Base-by-base conservation (phyloP, 2,113 vertebrate genomes). In the Promerops cafer region DNA sequence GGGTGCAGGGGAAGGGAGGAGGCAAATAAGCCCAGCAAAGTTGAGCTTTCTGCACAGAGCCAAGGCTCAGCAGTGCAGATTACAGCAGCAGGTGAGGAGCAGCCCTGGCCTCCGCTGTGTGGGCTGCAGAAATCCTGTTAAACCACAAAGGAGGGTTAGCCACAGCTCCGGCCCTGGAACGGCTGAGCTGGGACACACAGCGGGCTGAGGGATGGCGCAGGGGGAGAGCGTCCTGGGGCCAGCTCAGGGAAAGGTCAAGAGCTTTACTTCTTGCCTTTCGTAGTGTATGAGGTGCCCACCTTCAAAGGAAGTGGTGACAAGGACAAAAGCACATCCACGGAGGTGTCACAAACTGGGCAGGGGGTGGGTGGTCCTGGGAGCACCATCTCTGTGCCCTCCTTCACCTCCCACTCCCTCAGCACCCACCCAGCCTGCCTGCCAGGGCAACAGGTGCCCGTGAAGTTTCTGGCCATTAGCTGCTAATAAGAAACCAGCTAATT, bases 21-120 rank as follows among this genome's bases (percentile, higher is more conserved):
- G 88, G 93, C 64, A 44, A 96, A 94, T 35, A 89, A 89, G 96
- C 97, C 80, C 52, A 94, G 95, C 44, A 15, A 72, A 96, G 97
- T 35, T 66, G 84, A 97, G 98, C 97, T 96, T 87, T 83, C 40
- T 15, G 81, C 77, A 50, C 30, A 45, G 91, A 95, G 97, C 97
- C 13, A 37, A 13, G 96, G 97, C 95, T 97, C 78, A 96, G 77
- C 9, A 16, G 95, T 23, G 26, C 97, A 35, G 97, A 97, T 97
- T 96, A 96, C 97, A 97, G 71, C 97, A 95, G 97, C 97, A 95
- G 97, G 97, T 90, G 97, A 96, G 31, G 78, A 96, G 96, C 84
- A 37, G 68, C 92, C 71, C 82, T 26, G 37, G 94, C 94, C 40
- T 10, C 80, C 3, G 47, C 96, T 19, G 94, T 10, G 95, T 42